Base-by-base conservation (phyloP, 2,888 invertebrate species). In the Alsophila aescularia region DNA sequence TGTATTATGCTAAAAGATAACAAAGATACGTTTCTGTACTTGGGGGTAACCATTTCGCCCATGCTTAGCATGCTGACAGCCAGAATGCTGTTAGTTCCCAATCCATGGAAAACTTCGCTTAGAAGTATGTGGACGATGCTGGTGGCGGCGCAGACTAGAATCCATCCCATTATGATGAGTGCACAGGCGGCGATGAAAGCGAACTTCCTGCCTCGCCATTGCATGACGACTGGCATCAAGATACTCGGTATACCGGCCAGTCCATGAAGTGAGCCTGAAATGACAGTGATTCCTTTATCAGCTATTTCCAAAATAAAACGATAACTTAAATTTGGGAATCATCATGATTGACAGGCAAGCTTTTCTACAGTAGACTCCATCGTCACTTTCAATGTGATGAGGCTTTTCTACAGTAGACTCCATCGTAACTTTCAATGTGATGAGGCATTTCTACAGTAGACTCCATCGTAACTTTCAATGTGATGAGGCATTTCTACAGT, bases 201-300 rank as follows among this genome's bases (percentile, higher is more conserved):
- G 12, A 60, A 44, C 31, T 62, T 70, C 15, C 70, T 57, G 7
- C 70, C 70, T 42, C 39, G 53, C 54, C 52, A 52, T 37, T 70
- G 69, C 67, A 66, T 69, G 2, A 69, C 10, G 0, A 58, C 31
- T 8, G 66, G 65, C 59, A 70, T 60, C 2, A 66, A 35, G 6
- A 67, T 40, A n/a, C 67, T 66, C 3, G 66, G 67, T 12, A 69
- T 65, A 7, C 70, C 70, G n/a, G 65, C 64, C 2, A 70, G 27
- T 2, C 70, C 70, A 36, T 70, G 63, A 0, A 64, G 50, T 3
- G 70, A 70, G 14, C 64, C 70, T 69, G 63, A 6, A 13, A 12
- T 13, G 31, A n/a, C 10, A 31, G n/a, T 18, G 2, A 18, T 5
- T 18, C 2, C 5, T 5, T 18, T 18, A 18, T n/a, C n/a, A n/a